phyloP scores from a whole-genome alignment of 1,140 invertebrate genomes.

The Colletes gigas region DNA sequence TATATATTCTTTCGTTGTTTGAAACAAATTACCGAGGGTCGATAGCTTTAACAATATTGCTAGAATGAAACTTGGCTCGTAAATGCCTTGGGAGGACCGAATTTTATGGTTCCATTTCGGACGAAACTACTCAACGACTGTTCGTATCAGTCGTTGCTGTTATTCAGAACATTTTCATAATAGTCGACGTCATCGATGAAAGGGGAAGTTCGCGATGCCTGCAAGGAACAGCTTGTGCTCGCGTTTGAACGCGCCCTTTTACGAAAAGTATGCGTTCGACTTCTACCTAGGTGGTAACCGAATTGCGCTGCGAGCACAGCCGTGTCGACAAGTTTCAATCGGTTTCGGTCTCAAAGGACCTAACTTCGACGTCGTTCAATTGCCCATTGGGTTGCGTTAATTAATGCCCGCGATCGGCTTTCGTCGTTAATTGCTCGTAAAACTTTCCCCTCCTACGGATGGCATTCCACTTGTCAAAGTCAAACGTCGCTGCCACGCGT shows the following conservation, averaged over 20 bases:
- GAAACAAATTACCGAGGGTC: no score
- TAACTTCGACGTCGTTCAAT: slow-evolving; percentile 17
- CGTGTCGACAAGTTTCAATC: slow-evolving; percentile 15
- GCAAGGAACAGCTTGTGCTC: background rate
- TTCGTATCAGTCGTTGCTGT: no score
- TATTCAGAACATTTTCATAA: background rate
- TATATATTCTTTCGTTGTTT: no score
- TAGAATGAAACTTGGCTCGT: no score
- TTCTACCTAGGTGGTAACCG: background rate
- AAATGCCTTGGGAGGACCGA: no score
- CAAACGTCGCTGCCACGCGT: background rate
- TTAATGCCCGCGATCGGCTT: slow-evolving; percentile 34
- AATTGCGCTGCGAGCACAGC: background rate
- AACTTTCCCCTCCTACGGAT: background rate
- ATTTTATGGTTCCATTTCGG: no score
- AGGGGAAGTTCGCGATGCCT: background rate
- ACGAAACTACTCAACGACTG: no score
- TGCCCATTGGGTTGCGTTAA: slow-evolving; percentile 40
- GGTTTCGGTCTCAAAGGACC: slow-evolving; percentile 20
- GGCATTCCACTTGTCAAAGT: slow-evolving; percentile 20
- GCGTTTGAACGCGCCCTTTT: background rate
- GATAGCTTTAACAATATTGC: no score
- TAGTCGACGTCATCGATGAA: background rate
- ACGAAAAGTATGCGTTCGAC: slow-evolving; percentile 21
- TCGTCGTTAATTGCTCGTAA: slow-evolving; percentile 14